phyloP scores from a whole-genome alignment of 2,113 vertebrate species.

The Lucifuga dentata region DNA sequence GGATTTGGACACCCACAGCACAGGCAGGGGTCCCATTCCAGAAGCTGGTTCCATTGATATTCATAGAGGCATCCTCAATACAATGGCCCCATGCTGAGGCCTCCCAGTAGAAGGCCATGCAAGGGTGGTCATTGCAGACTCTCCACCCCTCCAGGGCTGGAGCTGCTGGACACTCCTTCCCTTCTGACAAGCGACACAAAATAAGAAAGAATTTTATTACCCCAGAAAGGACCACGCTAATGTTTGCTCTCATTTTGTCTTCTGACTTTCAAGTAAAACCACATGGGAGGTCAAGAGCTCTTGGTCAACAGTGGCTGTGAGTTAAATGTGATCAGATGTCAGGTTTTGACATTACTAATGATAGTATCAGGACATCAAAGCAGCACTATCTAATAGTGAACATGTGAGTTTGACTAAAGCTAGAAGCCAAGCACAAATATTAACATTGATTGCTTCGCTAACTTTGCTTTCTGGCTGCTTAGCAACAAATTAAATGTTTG shows the following conservation, averaged over 20 bases:
- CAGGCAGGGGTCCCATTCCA: constrained; percentile 83
- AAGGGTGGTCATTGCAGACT: constrained; percentile 89
- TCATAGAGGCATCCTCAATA: constrained; percentile 75
- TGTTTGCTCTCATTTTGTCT: no score
- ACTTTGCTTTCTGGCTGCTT: constrained; percentile 1
- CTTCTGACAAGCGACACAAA: constrained; percentile 75
- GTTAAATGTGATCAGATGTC: no score
- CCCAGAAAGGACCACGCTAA: no score
- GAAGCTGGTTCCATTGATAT: constrained; percentile 77
- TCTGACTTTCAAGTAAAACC: no score
- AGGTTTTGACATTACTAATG: no score
- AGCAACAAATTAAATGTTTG: constrained; percentile 32
- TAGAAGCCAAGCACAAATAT: constrained; percentile 22
- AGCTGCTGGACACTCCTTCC: constrained; percentile 88
- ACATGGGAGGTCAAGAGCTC: no score
- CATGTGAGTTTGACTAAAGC: neutral
- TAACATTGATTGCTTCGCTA: constrained; percentile 1
- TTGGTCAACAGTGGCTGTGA: no score
- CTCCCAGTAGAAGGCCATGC: constrained; percentile 90
- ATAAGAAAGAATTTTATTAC: no score
- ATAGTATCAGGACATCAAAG: no score
- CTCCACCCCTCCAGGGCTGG: constrained; percentile 89
- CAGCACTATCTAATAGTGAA: no score
- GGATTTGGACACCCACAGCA: constrained; percentile 88
- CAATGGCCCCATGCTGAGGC: constrained; percentile 89